A percentile compares a stretch with the other conserved stretches of the same genome.
Conservation (phyloP, 2,888 invertebrate genomes). For the Macroteleia sp. region DNA sequence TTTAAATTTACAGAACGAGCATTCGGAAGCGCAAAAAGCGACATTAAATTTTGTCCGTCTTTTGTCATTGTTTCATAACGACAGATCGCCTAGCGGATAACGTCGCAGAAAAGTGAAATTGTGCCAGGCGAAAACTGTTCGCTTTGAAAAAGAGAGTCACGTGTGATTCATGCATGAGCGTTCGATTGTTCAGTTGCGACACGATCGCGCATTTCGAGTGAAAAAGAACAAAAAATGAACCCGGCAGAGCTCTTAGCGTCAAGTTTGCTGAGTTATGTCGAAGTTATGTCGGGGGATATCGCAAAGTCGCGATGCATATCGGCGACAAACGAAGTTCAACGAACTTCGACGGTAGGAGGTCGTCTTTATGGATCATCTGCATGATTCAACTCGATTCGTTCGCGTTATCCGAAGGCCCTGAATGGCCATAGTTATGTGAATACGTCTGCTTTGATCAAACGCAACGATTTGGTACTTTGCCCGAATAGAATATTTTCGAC, state of each 20-base stretch:
- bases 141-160: conserved; percentile 37
- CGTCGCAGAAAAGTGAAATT: conserved; percentile 40
- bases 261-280: conserved; percentile 43
- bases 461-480: conserved; percentile 38
- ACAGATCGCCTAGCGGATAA: conserved; percentile 34
- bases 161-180: conserved; percentile 37
- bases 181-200: conserved; percentile 36
- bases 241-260: neutral
- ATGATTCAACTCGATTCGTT: conserved; percentile 51
- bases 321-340: conserved; percentile 41
- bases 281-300: conserved; percentile 33
- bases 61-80: conserved; percentile 42
- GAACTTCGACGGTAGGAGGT: conserved; percentile 35
- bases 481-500: conserved; percentile 33
- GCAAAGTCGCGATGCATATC: conserved; percentile 36
- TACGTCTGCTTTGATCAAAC: conserved; percentile 55
- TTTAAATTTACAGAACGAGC: neutral
- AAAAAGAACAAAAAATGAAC: too few species aligned
- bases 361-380: conserved; percentile 56
- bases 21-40: neutral
- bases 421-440: conserved; percentile 33
- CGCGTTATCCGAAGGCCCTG: conserved; percentile 49
- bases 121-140: conserved; percentile 28
- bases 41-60: conserved; percentile 2
- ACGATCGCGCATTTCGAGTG: conserved; percentile 26